Evolutionary conservation across 2,888 invertebrate genomes (phyloP).

Genomic region (Diarsia rubi): DNA sequence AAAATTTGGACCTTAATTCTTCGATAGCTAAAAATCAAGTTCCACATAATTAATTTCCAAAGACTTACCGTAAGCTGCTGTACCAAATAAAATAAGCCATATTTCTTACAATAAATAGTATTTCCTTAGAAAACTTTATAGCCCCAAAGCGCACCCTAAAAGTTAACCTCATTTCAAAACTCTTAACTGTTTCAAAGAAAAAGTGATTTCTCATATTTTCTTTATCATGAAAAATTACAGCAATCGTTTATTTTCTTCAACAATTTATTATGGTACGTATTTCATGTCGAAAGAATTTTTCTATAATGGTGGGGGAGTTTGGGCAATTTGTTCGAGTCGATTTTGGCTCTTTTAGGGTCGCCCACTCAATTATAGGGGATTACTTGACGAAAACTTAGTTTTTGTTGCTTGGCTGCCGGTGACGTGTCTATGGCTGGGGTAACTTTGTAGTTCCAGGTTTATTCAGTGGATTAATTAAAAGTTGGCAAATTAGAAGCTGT

Average conservation of each 20-base stretch:
- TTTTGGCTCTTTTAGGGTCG: slow-evolving; percentile 22
- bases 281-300: slow-evolving; percentile 46
- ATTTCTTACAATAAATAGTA: slow-evolving; percentile 15
- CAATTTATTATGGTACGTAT: slow-evolving; percentile 57
- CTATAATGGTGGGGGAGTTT: slow-evolving; percentile 23
- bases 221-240: slow-evolving; percentile 53
- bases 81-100: slow-evolving; percentile 2
- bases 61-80: background rate
- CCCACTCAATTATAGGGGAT: slow-evolving; percentile 54
- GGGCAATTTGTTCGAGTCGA: slow-evolving; percentile 53
- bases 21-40: background rate
- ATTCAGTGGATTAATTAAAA: slow-evolving; percentile 39
- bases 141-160: slow-evolving; percentile 18
- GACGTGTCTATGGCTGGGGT: slow-evolving; percentile 11
- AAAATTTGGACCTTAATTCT: background rate
- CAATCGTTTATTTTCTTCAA: slow-evolving; percentile 57
- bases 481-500: slow-evolving; percentile 19
- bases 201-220: slow-evolving; percentile 60
- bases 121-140: slow-evolving; percentile 14
- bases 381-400: slow-evolving; percentile 57
- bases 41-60: background rate
- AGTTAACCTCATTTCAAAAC: slow-evolving; percentile 45
- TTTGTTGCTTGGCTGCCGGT: slow-evolving; percentile 16
- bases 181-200: slow-evolving; percentile 52
- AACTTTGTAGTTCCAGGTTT: slow-evolving; percentile 26